Evolutionary conservation across 2,797 vertebrate genomes (phyloP).

Genomic region (Staurois parvus): DNA sequence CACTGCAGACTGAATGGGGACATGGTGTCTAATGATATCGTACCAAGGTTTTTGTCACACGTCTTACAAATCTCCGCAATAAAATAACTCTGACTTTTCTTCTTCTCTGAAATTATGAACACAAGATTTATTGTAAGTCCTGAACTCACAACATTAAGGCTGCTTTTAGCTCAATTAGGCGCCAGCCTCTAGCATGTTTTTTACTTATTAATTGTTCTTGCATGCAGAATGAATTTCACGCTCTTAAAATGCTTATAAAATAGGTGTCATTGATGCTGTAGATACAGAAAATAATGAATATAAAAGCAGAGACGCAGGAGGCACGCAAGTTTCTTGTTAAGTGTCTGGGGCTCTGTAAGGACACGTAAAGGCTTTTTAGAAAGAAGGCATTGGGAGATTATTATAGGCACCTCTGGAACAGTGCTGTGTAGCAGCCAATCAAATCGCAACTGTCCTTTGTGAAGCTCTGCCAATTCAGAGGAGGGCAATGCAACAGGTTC

Average conservation of each 20-base stretch:
- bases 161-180: conserved; percentile 46
- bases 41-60: neutral
- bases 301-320: neutral
- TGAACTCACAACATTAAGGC: conserved; percentile 28
- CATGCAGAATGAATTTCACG: conserved; percentile 7
- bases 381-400: too few species aligned
- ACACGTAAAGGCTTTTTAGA: too few species aligned
- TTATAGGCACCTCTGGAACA: too few species aligned
- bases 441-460: too few species aligned
- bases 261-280: neutral
- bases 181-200: neutral
- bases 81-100: neutral
- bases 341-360: too few species aligned
- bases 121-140: conserved; percentile 12
- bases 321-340: too few species aligned
- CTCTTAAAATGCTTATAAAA: conserved; percentile 2
- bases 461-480: too few species aligned
- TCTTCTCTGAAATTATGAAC: neutral
- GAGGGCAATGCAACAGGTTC: too few species aligned
- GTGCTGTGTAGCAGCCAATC: too few species aligned
- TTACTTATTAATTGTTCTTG: neutral
- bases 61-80: neutral
- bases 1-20: neutral
- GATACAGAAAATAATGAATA: neutral
- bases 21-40: neutral